Evolutionary conservation across 2,888 invertebrate species (phyloP), one percentile per base, ranked within the genome.

Genomic region (Iselma pallidipennis): DNA sequence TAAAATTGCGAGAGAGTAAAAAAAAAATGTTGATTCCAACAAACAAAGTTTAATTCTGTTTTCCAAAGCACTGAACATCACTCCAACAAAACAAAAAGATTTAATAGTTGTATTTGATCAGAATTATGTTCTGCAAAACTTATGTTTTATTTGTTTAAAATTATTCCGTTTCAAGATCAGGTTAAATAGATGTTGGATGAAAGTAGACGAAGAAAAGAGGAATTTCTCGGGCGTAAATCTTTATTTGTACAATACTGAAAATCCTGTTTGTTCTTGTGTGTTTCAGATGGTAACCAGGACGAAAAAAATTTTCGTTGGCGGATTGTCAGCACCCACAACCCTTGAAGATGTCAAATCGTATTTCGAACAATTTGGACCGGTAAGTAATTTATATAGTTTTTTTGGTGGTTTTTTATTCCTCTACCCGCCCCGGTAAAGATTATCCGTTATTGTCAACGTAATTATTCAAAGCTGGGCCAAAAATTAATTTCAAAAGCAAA

Each of bases 281-380:
- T 80, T 82, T 54, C 90, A 98, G 98, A 97, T 98, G 96, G 96
- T 98, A 84, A 98, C 98, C 87, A 94, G 96, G 89, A 99, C 98
- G 88, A 99, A 98, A 92, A 99, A 99, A 88, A 98, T 99, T 87
- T 99, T 99, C 88, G 98, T 99, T 82, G 99, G 99, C 79, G 99
- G 99, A 82, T 89, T 99, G 80, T 98, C 98, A 80, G 98, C 98
- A 82, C 96, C 97, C 82, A 98, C 98, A 82, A 99, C 98, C 81
- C 90, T 98, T 83, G 98, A 99, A 86, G 98, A 99, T 84, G 97
- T 99, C 83, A 98, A 98, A 89, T 95, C 94, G 86, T 99, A 99
- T 87, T 99, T 99, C 87, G 96, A 97, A 87, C 96, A 98, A 85
- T 98, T 96, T 84, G 98, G 98, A 85, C 95, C 96, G 93, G 98